Conservation (phyloP, 1,140 invertebrate species). For the Meloidogyne hapla region DNA sequence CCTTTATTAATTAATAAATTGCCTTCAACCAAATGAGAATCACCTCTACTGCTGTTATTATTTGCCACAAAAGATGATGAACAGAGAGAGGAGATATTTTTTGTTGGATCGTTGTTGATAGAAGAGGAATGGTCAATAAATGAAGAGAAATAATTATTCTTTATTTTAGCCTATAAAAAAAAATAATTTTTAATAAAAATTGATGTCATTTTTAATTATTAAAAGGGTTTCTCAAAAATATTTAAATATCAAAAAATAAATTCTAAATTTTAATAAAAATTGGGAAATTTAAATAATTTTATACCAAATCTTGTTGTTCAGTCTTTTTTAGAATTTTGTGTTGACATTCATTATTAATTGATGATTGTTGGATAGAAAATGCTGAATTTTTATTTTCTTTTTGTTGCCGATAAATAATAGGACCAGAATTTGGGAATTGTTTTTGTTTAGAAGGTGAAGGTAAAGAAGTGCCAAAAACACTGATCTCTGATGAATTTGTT, state of each 20-base stretch:
- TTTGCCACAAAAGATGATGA: not conserved
- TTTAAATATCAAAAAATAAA: no score
- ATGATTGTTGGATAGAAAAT: not conserved
- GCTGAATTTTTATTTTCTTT: not conserved
- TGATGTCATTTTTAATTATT: not conserved
- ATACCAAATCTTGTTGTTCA: not conserved
- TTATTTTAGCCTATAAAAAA: not conserved
- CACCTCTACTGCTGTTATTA: not conserved
- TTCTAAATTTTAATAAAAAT: no score
- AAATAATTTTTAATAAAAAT: not conserved
- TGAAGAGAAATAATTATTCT: not conserved
- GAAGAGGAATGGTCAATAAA: not conserved
- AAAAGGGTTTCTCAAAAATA: no score
- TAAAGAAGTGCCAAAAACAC: not conserved
- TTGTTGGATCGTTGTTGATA: not conserved
- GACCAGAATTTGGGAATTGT: not conserved
- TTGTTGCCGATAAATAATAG: no score
- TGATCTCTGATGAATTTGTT: not conserved
- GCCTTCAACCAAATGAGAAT: not conserved
- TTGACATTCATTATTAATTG: constrained; percentile 4
- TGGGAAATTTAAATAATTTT: no score
- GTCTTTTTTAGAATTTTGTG: not conserved
- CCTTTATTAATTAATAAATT: constrained; percentile 3
- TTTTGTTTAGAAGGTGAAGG: not conserved
- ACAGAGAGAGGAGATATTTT: not conserved